Base-by-base conservation (phyloP, 2,888 invertebrate genomes). In the Hyles lineata region DNA sequence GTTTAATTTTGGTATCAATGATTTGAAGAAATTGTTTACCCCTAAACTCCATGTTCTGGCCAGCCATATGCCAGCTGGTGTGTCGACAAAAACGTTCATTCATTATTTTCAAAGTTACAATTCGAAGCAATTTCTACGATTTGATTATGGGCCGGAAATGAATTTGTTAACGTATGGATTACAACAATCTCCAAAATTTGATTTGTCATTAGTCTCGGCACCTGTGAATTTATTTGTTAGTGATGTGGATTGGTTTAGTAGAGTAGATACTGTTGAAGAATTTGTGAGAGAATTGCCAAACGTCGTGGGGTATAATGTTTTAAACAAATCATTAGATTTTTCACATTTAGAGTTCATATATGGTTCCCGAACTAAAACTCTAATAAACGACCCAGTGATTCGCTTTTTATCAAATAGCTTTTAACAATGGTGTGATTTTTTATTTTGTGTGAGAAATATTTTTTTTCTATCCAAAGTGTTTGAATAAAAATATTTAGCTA, bases 301-400 rank as follows among this genome's bases (percentile, higher is more conserved):
- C 75, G 76, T 91, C 25, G 78, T 84, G 29, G 84, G 79, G 25
- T 82, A 82, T 76, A 78, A 87, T n/a, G 80, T 81, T 60, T 84
- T 90, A 2, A 88, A 92, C 73, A 82, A 82, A 77, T 85, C 86
- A 4, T 74, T 89, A 74, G 89, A 90, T 75, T 93, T 92, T 75
- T 89, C 90, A 23, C 93, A 93, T 79, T 84, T 93, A 43, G 93
- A 94, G 77, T 94, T 92, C 78, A 78, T 90, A 21, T 94, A 91
- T 74, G 93, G 93, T 19, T 78, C 86, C 73, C 81, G 92, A 70
- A 87, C 87, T 3, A 89, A 90, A 75, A 77, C 70, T 35, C 75
- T 92, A 17, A 77, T 93, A 29, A 93, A 92, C 78, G 77, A 88
- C 70, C 89, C 88, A 70, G 81, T 90, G 9, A 79, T 85, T 71